These are phyloP conservation scores for Papilio polyxenes DNA, from an alignment of 1,140 invertebrate genomes.

Conservation along the genomic window DNA sequence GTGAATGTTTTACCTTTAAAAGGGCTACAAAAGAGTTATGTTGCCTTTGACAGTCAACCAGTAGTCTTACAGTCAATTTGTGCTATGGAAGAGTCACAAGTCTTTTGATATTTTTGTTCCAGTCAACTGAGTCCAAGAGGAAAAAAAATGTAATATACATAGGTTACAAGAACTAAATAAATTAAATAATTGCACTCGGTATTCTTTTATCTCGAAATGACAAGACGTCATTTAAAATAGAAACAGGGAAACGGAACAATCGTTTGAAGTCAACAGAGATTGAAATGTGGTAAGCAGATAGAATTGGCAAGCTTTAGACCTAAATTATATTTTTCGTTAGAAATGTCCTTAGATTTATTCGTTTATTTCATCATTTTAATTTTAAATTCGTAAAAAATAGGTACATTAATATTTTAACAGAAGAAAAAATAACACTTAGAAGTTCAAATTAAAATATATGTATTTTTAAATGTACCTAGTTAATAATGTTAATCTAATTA, in stretches of 20 bases:
- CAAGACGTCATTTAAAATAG: constrained; percentile 2
- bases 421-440: too few relatives aligned
- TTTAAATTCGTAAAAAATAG: too few relatives aligned
- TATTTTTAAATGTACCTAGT: neutral
- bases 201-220: neutral
- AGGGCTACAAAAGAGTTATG: neutral
- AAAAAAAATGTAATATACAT: neutral
- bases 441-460: too few relatives aligned
- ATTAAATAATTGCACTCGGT: neutral
- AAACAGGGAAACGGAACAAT: neutral
- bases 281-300: neutral
- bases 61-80: too few relatives aligned
- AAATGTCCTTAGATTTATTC: neutral
- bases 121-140: neutral
- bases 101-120: constrained; percentile 1
- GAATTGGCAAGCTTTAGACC: constrained; percentile 8
- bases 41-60: neutral
- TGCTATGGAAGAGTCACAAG: too few relatives aligned
- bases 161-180: neutral
- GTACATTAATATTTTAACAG: too few relatives aligned
- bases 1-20: neutral
- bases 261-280: constrained; percentile 5
- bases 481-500: constrained; percentile 6
- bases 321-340: neutral
- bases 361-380: too few relatives aligned